These are phyloP conservation scores for Neoarius graeffei DNA, from an alignment of 2,113 vertebrate genomes.

Conservation along the genomic window DNA sequence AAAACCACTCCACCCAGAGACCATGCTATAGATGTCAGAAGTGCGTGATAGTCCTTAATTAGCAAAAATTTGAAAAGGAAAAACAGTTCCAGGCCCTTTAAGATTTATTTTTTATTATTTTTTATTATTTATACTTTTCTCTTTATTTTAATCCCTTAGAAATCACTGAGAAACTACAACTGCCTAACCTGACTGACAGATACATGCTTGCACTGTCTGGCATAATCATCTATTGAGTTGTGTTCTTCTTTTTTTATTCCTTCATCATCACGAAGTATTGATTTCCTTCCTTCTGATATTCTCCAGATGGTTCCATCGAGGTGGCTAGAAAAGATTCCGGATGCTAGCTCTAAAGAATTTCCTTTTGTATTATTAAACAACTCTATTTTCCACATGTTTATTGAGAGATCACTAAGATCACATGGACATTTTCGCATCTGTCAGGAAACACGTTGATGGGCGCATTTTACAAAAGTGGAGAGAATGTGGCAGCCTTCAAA, in stretches of 20 bases:
- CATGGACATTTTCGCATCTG: neutral
- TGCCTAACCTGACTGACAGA: no score
- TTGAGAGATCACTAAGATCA: neutral
- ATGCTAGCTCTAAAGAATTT: neutral
- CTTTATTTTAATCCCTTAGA: neutral
- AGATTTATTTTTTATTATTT: neutral
- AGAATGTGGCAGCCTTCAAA: neutral
- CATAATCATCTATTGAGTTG: neutral
- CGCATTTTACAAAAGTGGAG: neutral
- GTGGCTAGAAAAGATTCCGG: neutral
- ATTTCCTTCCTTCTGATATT: neutral
- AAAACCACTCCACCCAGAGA: constrained; percentile 41
- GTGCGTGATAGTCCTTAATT: constrained; percentile 50
- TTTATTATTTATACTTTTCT: neutral
- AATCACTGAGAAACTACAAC: neutral
- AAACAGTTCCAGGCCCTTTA: constrained; percentile 9
- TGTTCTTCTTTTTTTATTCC: neutral
- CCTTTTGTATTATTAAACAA: neutral
- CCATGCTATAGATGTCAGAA: constrained; percentile 38
- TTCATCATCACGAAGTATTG: neutral
- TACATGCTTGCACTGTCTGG: neutral
- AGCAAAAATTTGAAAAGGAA: constrained; percentile 34
- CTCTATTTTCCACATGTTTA: neutral
- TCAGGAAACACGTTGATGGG: neutral
- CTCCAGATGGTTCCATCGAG: neutral